Base-by-base conservation (phyloP, 64 coral and sea anemone species). In the Porites australiensis region DNA sequence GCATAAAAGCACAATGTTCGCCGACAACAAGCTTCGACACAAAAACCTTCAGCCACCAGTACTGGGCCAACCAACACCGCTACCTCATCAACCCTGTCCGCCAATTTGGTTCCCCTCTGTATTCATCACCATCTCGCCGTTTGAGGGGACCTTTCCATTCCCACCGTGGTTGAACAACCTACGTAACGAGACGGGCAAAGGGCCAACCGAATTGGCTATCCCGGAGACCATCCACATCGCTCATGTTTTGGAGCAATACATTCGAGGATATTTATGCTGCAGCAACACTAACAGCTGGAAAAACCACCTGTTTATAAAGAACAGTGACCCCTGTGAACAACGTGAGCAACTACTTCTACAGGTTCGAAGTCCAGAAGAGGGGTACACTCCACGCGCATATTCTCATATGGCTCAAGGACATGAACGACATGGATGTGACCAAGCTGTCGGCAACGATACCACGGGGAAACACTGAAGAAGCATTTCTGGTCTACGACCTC, bases 161-260 rank as follows among this genome's bases (percentile, higher is more conserved):
- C 2, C 65, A 0, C 53, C 6, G 3, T 88, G 65, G 66, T 10
- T 88, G 1, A 44, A 46, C 2, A 11, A 74, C 1, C 47, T 69
- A 11, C 45, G 67, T 2, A 8, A 55, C 4, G 7, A 53, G 4
- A 22, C 71, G 19, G 93, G 87, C 3, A 37, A 27, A 19, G 70
- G 79, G 1, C 79, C 86, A 0, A 95, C 93, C 2, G 19, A 77
- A 27, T 22, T 95, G 0, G 13, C 88, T 8, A 19, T 16, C 5
- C 20, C 73, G 16, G 88, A 95, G n/a, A 95, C 79, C 0, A 7
- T 85, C 4, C 57, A 90, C 22, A 90, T 82, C 63, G 27, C 5
- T 11, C 27, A 82, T 37, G 44, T 82, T 62, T 62, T 37, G 51
- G 79, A 82, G 13, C 50, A 59, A 20, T 9, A 27, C n/a, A 16